These are phyloP conservation scores for Andrena haemorrhoa DNA, from an alignment of 2,888 invertebrate genomes.

Conservation along the genomic window DNA sequence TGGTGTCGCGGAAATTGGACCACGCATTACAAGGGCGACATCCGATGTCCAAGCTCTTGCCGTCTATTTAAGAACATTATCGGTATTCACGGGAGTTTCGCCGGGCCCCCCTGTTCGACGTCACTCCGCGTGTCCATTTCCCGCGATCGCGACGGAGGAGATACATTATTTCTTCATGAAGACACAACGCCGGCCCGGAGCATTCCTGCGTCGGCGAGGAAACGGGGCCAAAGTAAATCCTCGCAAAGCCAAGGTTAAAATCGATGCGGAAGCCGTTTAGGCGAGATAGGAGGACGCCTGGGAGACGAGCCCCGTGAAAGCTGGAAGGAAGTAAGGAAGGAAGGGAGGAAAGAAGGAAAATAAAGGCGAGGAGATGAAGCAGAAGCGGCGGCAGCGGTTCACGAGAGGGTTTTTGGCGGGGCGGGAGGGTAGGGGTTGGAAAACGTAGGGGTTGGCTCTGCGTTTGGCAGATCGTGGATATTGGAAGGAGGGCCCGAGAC, in stretches of 20 bases:
- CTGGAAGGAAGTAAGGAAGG: constrained; percentile 4
- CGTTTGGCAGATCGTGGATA: constrained; percentile 82
- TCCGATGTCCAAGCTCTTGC: neutral
- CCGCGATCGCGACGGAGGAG: constrained; percentile 40
- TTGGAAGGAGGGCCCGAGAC: constrained; percentile 73
- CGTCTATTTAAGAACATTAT: constrained; percentile 15
- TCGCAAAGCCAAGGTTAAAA: constrained; percentile 71
- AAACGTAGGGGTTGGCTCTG: constrained; percentile 69
- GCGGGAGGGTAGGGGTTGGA: neutral
- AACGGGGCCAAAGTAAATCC: constrained; percentile 67
- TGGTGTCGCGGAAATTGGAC: neutral
- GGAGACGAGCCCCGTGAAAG: constrained; percentile 30
- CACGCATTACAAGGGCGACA: constrained; percentile 1
- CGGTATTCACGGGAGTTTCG: constrained; percentile 12
- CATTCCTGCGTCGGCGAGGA: constrained; percentile 38
- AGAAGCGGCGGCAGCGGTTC: constrained; percentile 37
- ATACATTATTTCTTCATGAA: constrained; percentile 60
- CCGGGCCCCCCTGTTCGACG: constrained; percentile 13
- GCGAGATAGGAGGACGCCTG: constrained; percentile 40
- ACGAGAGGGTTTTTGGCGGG: constrained; percentile 43
- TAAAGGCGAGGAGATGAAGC: constrained; percentile 43
- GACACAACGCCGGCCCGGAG: constrained; percentile 33
- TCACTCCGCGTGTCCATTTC: constrained; percentile 32
- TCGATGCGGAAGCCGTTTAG: constrained; percentile 71
- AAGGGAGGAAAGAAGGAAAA: constrained; percentile 38